phyloP scores from a whole-genome alignment of 2,113 vertebrate species.

The Alosa alosa region DNA sequence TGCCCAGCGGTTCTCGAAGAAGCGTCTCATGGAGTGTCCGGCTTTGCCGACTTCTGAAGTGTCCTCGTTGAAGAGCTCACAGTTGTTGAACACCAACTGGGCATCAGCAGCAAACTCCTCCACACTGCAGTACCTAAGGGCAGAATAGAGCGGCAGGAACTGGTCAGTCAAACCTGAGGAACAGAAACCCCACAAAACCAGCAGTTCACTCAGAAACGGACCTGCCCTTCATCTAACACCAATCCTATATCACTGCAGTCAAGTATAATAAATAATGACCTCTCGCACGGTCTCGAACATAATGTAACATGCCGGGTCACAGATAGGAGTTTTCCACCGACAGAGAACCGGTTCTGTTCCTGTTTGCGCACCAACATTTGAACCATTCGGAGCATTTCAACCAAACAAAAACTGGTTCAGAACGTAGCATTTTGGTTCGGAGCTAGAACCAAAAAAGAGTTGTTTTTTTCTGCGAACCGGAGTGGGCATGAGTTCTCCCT shows the following conservation, averaged over 20 bases:
- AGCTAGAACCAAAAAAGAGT: no score
- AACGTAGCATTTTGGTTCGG: no score
- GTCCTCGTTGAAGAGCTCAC: conserved; percentile 92
- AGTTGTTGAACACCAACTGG: conserved; percentile 89
- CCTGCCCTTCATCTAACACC: no score
- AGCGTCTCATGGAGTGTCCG: conserved; percentile 83
- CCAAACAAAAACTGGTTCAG: no score
- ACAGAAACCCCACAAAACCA: background rate
- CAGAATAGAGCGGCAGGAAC: background rate
- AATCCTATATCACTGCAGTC: background rate
- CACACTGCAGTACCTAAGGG: conserved; percentile 82
- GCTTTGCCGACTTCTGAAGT: conserved; percentile 88
- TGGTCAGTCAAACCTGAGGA: background rate
- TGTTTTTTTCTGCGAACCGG: no score
- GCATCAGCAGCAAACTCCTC: conserved; percentile 90
- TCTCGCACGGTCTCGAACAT: no score
- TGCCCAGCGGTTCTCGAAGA: conserved; percentile 92
- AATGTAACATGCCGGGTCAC: no score
- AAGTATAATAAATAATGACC: background rate
- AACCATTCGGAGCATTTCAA: no score
- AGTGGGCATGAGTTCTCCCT: no score
- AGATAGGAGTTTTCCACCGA: no score
- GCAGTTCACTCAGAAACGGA: background rate
- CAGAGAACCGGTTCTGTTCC: no score
- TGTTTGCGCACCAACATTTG: no score